A percentile compares a stretch with the other conserved stretches of the same genome.
Conservation (phyloP, 2,888 invertebrate genomes). For the Allygus modestus region DNA sequence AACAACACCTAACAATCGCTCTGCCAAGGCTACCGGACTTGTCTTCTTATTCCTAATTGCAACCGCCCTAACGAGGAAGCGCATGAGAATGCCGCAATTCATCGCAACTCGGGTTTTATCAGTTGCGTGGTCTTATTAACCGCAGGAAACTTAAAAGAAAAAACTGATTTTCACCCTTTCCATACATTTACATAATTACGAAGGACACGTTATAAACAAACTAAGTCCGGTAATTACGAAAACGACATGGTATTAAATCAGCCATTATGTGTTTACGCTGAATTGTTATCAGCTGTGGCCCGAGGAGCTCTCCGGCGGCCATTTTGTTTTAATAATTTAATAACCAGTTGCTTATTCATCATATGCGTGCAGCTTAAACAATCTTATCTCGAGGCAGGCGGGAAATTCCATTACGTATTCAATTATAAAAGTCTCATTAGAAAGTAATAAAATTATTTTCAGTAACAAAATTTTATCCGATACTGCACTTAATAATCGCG, state of each 20-base stretch:
- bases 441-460: too few species aligned
- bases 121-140: conserved; percentile 20
- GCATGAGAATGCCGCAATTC: not conserved
- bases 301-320: conserved; percentile 36
- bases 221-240: conserved; percentile 12
- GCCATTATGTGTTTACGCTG: conserved; percentile 18
- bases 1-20: too few species aligned
- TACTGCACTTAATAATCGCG: too few species aligned
- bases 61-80: not conserved
- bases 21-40: too few species aligned
- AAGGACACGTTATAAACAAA: conserved; percentile 48
- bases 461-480: too few species aligned
- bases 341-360: conserved; percentile 12
- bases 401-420: not conserved
- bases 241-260: conserved; percentile 34
- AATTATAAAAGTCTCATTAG: too few species aligned
- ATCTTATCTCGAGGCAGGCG: not conserved
- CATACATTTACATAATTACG: conserved; percentile 49
- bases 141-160: conserved; percentile 23
- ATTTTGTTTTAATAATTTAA: conserved; percentile 52
- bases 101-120: not conserved
- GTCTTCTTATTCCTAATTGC: too few species aligned
- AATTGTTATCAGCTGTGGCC: not conserved
- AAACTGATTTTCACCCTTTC: conserved; percentile 7
- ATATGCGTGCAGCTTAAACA: not conserved